Percentiles rank a stretch among this genome's conserved stretches.
phyloP scores from a whole-genome alignment of 2,797 vertebrate genomes.

The Melanotaenia nigrans region DNA sequence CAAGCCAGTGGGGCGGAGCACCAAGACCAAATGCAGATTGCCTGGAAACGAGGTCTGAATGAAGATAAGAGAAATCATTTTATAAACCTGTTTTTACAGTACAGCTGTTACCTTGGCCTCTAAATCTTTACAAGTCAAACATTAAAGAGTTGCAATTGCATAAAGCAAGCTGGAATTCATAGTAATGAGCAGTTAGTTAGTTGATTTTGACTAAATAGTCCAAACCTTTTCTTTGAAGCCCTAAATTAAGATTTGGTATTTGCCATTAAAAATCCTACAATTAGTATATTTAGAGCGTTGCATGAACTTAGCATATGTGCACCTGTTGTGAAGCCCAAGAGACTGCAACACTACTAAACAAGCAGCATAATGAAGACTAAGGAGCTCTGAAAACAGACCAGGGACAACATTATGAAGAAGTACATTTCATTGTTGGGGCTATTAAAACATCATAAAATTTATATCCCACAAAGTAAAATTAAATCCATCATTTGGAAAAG shows the following conservation, averaged over 20 bases:
- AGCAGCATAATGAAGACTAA: background rate
- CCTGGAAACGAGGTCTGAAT: constrained; percentile 92
- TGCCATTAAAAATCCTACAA: background rate
- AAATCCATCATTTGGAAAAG: background rate
- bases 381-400: background rate
- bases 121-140: background rate
- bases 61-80: background rate
- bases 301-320: too few relatives aligned
- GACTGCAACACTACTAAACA: background rate
- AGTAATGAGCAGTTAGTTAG: background rate
- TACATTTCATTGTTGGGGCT: background rate
- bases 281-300: background rate
- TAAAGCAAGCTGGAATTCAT: background rate
- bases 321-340: background rate
- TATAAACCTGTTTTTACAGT: background rate
- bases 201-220: background rate
- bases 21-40: constrained; percentile 92
- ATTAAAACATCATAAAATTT: background rate
- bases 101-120: background rate
- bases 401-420: background rate
- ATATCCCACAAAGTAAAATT: background rate
- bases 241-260: background rate
- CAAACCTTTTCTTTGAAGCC: background rate
- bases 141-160: background rate
- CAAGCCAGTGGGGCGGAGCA: constrained; percentile 89